Base-by-base conservation (phyloP, 2,797 vertebrate genomes). In the Etheostoma perlongum region DNA sequence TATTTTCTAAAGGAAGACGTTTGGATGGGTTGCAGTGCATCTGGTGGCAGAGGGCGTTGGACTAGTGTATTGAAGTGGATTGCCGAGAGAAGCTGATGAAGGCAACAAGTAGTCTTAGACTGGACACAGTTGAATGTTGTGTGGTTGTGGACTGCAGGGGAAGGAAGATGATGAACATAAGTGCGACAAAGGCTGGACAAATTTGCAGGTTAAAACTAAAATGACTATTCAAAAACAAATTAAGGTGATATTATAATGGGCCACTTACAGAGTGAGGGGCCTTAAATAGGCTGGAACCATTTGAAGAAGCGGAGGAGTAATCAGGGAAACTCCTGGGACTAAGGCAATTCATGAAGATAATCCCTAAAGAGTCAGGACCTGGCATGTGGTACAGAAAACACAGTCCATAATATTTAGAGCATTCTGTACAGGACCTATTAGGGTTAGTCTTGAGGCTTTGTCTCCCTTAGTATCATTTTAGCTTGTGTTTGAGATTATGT, bases 1-100 rank as follows among this genome's bases (percentile, higher is more conserved):
- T 84, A 54, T 69, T 85, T 72, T 82, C 18, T 47, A 49, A 86
- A 71, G 25, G 49, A 73, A 77, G 75, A 79, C 72, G 76, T 74
- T 40, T 67, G 63, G 47, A 57, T 9, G 55, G 13, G 53, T 19
- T 60, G 82, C 46, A 42, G 61, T 89, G 86, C 60, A 48, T 71
- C 11, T 54, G 30, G 59, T 63, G 36, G 44, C 18, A 60, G 51
- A 18, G 58, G 63, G 71, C 25, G 61, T 36, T 47, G 52, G 42
- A 47, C 60, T 53, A 42, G 30, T 57, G 71, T 30, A 33, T 13
- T 57, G 27, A 62, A 66, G 33, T 49, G 40, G 64, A 68, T 57
- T 47, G 23, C 40, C 68, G 49, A 60, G 53, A 60, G 72, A 46
- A 16, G 25, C 42, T 59, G 42, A 62, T 57, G 58, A 63, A 47